Percentiles rank a stretch among this genome's conserved stretches.
Conservation (phyloP, 2,888 invertebrate species). For the Apantesis nais region DNA sequence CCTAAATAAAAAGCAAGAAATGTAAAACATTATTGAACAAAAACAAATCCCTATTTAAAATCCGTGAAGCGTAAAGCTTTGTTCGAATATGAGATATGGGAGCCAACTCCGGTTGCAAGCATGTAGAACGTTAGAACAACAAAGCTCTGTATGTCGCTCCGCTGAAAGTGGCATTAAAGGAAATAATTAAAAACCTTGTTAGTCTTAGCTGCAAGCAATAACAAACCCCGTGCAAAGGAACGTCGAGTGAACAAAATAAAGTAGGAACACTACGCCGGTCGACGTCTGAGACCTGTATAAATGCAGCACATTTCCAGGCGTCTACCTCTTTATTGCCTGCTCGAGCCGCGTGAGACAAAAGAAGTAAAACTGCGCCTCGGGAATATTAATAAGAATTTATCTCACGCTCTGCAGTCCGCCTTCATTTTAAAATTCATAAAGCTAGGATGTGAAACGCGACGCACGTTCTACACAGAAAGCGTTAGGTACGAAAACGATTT, state of each 20-base stretch:
- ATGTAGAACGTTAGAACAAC: conserved; percentile 46
- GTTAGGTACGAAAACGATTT: conserved; percentile 50
- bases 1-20: background rate
- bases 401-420: conserved; percentile 53
- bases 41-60: conserved; percentile 24
- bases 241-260: conserved; percentile 75
- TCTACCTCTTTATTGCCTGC: conserved; percentile 80
- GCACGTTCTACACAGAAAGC: conserved; percentile 47
- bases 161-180: conserved; percentile 80
- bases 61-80: conserved; percentile 27
- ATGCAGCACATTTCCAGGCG: conserved; percentile 79
- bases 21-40: conserved; percentile 18
- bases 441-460: conserved; percentile 34
- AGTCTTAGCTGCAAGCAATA: conserved; percentile 77
- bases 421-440: conserved; percentile 63
- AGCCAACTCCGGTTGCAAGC: conserved; percentile 28
- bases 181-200: conserved; percentile 85
- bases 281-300: conserved; percentile 72
- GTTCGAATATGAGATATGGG: conserved; percentile 24
- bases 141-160: conserved; percentile 60
- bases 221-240: conserved; percentile 74
- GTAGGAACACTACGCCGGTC: conserved; percentile 56
- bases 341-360: conserved; percentile 72
- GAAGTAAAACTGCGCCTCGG: conserved; percentile 69
- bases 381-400: conserved; percentile 80